A percentile compares a stretch with the other conserved stretches of the same genome.
These are phyloP conservation scores for Drosophila mayri DNA, from an alignment of 1,140 invertebrate genomes.

Conservation along the genomic window DNA sequence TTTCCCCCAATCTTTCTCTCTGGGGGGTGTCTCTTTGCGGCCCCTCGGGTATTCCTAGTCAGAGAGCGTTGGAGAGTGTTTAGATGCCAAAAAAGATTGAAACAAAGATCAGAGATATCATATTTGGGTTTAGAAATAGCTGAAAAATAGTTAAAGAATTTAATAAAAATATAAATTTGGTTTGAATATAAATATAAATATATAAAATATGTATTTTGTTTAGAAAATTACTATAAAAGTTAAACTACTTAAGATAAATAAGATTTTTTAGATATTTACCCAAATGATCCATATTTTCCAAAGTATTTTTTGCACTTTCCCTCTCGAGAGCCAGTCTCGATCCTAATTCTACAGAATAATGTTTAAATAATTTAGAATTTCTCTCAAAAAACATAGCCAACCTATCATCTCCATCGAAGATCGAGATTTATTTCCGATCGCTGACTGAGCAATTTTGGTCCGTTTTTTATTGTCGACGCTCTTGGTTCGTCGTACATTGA, in stretches of 20 bases:
- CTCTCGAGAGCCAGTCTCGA: no score
- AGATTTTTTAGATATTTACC: no score
- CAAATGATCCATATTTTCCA: no score
- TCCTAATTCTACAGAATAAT: no score
- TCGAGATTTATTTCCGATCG: conserved; percentile 41
- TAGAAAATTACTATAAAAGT: no score
- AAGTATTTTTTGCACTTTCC: no score
- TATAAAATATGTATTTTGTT: no score
- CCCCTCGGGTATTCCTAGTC: not conserved
- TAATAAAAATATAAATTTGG: not conserved
- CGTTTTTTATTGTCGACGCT: conserved; percentile 4
- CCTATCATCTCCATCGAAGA: conserved; percentile 4
- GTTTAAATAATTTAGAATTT: no score
- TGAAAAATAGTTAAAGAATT: not conserved
- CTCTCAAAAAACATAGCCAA: not conserved
- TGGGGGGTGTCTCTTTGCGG: not conserved
- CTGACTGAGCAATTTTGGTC: conserved; percentile 31
- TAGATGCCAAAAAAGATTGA: not conserved
- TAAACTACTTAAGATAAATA: no score
- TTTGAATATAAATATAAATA: no score
- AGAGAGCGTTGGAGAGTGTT: not conserved
- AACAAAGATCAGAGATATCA: not conserved
- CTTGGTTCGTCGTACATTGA: conserved; percentile 35
- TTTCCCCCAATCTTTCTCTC: conserved; percentile 1
- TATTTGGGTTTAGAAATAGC: not conserved